phyloP scores from a whole-genome alignment of 2,888 invertebrate genomes.

The Amiota mariae region DNA sequence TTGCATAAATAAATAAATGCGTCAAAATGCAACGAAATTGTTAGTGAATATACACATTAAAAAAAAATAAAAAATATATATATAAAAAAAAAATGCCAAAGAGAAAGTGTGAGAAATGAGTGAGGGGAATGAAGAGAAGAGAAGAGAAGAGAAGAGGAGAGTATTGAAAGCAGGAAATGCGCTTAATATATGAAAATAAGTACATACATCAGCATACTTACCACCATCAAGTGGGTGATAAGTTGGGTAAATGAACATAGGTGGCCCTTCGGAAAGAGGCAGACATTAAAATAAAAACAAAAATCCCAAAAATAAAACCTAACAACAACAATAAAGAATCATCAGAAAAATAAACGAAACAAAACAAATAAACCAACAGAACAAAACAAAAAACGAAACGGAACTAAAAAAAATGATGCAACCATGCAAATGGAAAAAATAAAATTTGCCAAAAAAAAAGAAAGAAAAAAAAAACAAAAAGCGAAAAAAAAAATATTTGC shows the following conservation, averaged over 20 bases:
- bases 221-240: no score
- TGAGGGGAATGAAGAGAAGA: no score
- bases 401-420: constrained; percentile 18
- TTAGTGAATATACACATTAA: no score
- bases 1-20: no score
- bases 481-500: background rate
- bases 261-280: constrained; percentile 54
- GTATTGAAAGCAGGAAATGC: no score
- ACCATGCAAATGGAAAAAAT: background rate
- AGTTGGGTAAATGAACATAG: background rate
- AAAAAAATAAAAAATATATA: no score
- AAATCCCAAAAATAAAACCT: background rate
- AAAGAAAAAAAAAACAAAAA: constrained; percentile 24
- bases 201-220: no score
- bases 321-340: constrained; percentile 17
- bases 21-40: no score
- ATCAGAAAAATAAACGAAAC: constrained; percentile 30
- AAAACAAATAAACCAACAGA: constrained; percentile 23
- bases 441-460: constrained; percentile 19
- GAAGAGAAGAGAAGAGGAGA: no score
- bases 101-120: no score
- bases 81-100: no score
- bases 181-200: no score
- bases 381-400: constrained; percentile 25
- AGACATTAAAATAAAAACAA: constrained; percentile 41